Conservation (phyloP, 2,888 invertebrate genomes). For the Beris morrisii region DNA sequence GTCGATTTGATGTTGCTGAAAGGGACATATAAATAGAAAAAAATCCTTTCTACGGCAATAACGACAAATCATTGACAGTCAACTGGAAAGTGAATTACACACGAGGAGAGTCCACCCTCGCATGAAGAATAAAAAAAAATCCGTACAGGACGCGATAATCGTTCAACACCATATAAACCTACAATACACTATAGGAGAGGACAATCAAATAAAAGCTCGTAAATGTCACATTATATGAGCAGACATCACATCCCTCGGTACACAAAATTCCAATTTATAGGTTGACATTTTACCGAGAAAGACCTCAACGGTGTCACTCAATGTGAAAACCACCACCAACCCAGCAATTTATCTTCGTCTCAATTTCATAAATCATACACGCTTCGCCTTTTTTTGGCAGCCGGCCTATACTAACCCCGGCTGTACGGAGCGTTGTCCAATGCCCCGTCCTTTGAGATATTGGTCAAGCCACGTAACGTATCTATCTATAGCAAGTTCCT, state of each 20-base stretch:
- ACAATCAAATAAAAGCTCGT: constrained; percentile 34
- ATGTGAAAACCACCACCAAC: constrained; percentile 20
- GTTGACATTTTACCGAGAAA: constrained; percentile 32
- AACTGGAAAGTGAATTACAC: constrained; percentile 25
- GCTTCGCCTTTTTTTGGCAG: constrained; percentile 30
- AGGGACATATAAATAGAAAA: constrained; percentile 1
- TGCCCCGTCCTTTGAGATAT: no score
- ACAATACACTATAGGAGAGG: constrained; percentile 21
- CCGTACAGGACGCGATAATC: constrained; percentile 12
- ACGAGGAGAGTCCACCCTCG: not conserved
- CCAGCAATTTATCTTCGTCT: constrained; percentile 32
- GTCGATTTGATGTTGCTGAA: constrained; percentile 22
- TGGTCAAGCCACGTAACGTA: no score
- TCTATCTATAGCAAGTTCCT: no score
- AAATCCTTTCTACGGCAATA: constrained; percentile 10
- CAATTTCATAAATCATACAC: constrained; percentile 34
- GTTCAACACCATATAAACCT: constrained; percentile 1
- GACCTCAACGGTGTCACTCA: constrained; percentile 16
- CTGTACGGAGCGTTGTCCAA: no score
- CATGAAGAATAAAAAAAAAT: no score
- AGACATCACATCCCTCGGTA: constrained; percentile 22
- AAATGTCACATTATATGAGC: constrained; percentile 32
- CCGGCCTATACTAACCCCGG: not conserved
- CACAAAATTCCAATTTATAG: constrained; percentile 31
- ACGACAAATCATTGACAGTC: constrained; percentile 31